Base-by-base conservation (phyloP, 2,888 invertebrate species). In the Epinotia demarniana region DNA sequence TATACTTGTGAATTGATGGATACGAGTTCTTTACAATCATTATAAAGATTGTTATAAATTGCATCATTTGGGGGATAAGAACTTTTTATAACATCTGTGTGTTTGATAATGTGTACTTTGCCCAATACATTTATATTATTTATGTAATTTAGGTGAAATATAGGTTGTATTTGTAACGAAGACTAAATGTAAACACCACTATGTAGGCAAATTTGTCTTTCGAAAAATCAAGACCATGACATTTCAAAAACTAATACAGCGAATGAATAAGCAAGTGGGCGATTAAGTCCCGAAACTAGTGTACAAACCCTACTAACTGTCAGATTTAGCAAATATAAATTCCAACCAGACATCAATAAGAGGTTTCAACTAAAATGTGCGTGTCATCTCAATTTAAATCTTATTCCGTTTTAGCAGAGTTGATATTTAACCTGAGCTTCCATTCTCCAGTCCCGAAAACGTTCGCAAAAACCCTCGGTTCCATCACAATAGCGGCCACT, bases 401-500 rank as follows among this genome's bases (percentile, higher is more conserved):
- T 8, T 33, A 33, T 61, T 1, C 16, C 0, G 19, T 19, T 18
- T 19, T n/a, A 9, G 9, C n/a, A 16, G n/a, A 33, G 61, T 61
- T 11, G 9, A 9, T 0, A 33, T n/a, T 61, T 6, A 16, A n/a
- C 33, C 2, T 61, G 9, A 61, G 33, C 33, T 61, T 27, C n/a
- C 43, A 43, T 62, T 62, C 46, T 43, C n/a, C 19, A 55, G 19
- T 27, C 61, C 16, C 33, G 16, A 49, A 6, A n/a, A 58, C 46
- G 53, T n/a, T 68, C 53, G 18, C 71, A 61, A 75, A 55, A 75
- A 64, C 66, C 8, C 62, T 62, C 27, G 33, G 16, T 43, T 13
- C 16, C 57, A 27, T 27, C 61, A 74, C 75, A 75, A 75, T 61
- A 61, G 39, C 43, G 43, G 9, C 71, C 75, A 61, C 61, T 75